Percentiles rank a stretch among this genome's conserved stretches.
phyloP scores from a whole-genome alignment of 2,797 vertebrate genomes.

The Trichosurus vulpecula region DNA sequence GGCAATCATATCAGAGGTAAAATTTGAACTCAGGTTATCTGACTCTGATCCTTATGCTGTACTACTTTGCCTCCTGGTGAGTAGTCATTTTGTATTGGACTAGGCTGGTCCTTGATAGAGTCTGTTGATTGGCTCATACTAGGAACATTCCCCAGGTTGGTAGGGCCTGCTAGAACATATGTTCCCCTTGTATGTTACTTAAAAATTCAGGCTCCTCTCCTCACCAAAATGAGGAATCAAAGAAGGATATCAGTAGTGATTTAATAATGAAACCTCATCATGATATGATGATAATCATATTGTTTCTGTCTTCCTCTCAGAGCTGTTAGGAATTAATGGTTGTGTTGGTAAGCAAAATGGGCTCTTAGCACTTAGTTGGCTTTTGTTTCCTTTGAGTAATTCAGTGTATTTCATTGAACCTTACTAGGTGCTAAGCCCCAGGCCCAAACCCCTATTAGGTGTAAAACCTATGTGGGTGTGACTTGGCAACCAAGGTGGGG shows the following conservation, averaged over 20 bases:
- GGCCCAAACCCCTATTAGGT: too few relatives aligned
- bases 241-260: neutral
- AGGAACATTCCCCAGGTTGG: neutral
- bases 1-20: neutral
- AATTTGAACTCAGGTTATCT: neutral
- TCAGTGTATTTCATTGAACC: too few relatives aligned
- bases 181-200: neutral
- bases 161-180: neutral
- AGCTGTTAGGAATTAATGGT: neutral
- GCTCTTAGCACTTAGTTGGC: too few relatives aligned
- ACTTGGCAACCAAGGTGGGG: too few relatives aligned
- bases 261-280: neutral
- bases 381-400: too few relatives aligned
- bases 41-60: neutral
- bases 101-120: neutral
- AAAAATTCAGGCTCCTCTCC: neutral
- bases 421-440: too few relatives aligned
- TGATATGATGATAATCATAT: neutral
- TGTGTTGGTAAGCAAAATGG: too few relatives aligned
- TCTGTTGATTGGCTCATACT: neutral
- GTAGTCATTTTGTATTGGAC: neutral
- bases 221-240: neutral
- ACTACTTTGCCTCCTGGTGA: neutral
- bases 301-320: neutral
- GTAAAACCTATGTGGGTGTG: too few relatives aligned